Evolutionary conservation across 2,797 vertebrate species (phyloP), one percentile per base, ranked within the genome.

Genomic region (Sorex maritimensis): DNA sequence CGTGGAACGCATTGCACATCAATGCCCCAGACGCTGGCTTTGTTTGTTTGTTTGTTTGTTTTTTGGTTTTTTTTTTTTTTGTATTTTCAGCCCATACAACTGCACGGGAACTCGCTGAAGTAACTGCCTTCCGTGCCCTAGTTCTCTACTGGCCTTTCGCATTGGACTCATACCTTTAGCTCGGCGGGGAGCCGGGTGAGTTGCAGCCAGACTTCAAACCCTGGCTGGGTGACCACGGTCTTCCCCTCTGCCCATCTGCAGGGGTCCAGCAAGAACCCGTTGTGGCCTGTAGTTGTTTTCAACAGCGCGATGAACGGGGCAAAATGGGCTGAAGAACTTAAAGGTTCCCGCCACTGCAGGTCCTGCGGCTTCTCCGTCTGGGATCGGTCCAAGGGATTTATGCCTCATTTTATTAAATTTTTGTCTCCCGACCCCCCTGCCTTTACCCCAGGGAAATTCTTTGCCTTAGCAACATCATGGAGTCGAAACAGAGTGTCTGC

Each of bases 11-110:
- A 89, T 52, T 82, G 88, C 28, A 72, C 93, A 95, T 95, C 93
- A 96, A 89, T 95, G 94, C 69, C 74, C 94, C 93, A 92, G 94
- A 90, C 97, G 94, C 92, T 80, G 69, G 30, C 81, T 94, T 34
- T 34, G 34, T 34, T 34, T 34, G 34, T 34, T 34, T 34, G 34
- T 34, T 34, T 97, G 95, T 65, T 65, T 1, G 34, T 34, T 97
- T 96, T 65, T 65, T 1, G 34, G 34, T 34, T 34, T 1, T 34
- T 34, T 34, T 58, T 95, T 82, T 72, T 34, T 80, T 94, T 97
- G 96, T 96, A 87, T 34, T 34, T 34, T 34, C 34, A 34, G 34
- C 34, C 34, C 83, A 90, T 93, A 92, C 96, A 96, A 93, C 58
- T 75, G 77, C 93, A 94, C 87, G 77, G 84, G 94, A 93, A 95